Base-by-base conservation (phyloP, 2,888 invertebrate genomes). In the Drosophila picticornis region DNA sequence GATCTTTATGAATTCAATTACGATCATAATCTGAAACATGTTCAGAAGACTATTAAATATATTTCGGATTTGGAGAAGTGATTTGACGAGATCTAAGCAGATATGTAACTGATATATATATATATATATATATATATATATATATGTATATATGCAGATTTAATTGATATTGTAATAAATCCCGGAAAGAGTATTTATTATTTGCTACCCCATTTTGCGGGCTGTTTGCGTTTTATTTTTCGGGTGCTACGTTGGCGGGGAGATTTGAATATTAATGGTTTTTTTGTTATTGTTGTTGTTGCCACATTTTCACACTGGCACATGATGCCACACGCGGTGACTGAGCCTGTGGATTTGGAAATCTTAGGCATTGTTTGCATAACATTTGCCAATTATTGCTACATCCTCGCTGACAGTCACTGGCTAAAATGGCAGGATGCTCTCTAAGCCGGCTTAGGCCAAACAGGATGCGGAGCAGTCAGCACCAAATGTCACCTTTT, bases 311-410 rank as follows among this genome's bases (percentile, higher is more conserved):
- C 46, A 46, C 46, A 46, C 25, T 73, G 72, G 48, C 63, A 63
- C 61, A 59, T 51, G 43, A 51, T 88, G 80, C 88, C 90, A 89
- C 88, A 88, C 90, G 88, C 90, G 78, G 88, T 67, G 90, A 55
- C 65, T 76, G 72, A 75, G 70, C 80, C 69, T 69, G 62, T 60
- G 86, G 88, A 88, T 90, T 86, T 80, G 59, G 25, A 46, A 69
- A 70, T 76, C 86, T 72, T 74, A 63, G 80, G 77, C 72, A 80
- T 91, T 90, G 89, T 90, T 91, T 90, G 88, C 90, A 90, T 91
- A 91, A 91, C 84, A 91, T 88, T 88, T 84, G 89, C 80, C 90
- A 86, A 89, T 88, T 90, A 89, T 90, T 70, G 81, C 78, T 63
- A 88, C 91, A 88, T 72, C 64, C 77, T 82, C 78, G 86, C 78